phyloP scores from a whole-genome alignment of 2,888 invertebrate genomes.

The Idaea biselata region DNA sequence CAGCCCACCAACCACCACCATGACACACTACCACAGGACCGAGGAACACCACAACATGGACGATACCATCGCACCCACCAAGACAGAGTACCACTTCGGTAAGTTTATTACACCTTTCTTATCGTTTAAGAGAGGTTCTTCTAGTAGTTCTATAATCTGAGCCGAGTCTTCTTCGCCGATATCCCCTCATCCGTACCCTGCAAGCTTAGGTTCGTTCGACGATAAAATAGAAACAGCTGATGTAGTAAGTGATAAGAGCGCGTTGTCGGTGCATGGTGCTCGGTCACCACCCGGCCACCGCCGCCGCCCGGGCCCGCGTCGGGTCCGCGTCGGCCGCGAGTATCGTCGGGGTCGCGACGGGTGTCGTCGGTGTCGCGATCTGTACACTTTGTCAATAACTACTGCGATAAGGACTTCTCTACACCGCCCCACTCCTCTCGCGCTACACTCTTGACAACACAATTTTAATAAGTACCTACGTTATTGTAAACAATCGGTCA shows the following conservation, averaged over 20 bases:
- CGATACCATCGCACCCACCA: constrained; percentile 47
- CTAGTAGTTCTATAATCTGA: no score
- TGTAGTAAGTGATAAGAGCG: neutral
- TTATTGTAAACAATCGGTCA: no score
- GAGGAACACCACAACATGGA: constrained; percentile 30
- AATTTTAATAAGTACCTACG: no score
- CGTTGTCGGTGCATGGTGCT: no score
- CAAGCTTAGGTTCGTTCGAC: neutral
- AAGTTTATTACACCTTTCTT: constrained; percentile 35
- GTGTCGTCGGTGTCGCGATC: constrained; percentile 1
- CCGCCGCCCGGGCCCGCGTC: no score
- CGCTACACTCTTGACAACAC: no score
- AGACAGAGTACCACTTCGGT: constrained; percentile 67
- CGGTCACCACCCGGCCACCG: no score
- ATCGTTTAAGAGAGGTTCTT: no score
- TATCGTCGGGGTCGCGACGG: neutral
- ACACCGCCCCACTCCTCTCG: no score
- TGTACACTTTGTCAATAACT: neutral
- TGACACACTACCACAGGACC: constrained; percentile 16
- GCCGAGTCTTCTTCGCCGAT: no score
- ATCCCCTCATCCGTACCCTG: neutral
- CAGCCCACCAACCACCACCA: constrained; percentile 22
- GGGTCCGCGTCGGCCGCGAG: constrained; percentile 1
- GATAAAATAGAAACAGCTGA: neutral
- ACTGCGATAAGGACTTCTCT: neutral